A percentile compares a stretch with the other conserved stretches of the same genome.
Evolutionary conservation across 2,797 vertebrate genomes (phyloP).

Genomic region (Bradypodion pumilum): DNA sequence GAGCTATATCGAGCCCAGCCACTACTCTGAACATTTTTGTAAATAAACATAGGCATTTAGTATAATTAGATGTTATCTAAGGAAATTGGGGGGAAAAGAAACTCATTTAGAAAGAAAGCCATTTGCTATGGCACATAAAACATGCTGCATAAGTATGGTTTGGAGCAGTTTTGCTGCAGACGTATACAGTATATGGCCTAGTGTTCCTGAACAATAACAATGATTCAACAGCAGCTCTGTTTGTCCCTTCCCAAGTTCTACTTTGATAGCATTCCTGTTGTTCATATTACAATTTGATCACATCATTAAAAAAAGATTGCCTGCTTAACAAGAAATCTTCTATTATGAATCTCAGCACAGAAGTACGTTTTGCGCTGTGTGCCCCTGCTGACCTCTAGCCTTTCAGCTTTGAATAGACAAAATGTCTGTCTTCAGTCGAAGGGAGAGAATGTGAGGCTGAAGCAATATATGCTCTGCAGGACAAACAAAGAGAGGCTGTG

Average conservation of each 20-base stretch:
- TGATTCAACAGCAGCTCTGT: conserved; percentile 56
- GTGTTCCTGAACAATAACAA: conserved; percentile 50
- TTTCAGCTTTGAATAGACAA: conserved; percentile 50
- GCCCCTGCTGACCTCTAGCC: conserved; percentile 45
- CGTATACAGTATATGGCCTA: conserved; percentile 42
- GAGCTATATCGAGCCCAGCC: conserved; percentile 57
- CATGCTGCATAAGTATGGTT: conserved; percentile 57
- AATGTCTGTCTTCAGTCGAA: conserved; percentile 55
- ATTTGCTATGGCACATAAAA: conserved; percentile 60
- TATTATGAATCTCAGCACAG: conserved; percentile 56
- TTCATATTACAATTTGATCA: conserved; percentile 35
- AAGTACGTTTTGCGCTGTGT: conserved; percentile 39
- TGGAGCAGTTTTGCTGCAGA: conserved; percentile 52
- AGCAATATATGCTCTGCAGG: conserved; percentile 60
- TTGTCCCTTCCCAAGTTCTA: neutral
- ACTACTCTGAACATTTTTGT: conserved; percentile 58
- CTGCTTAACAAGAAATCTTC: conserved; percentile 47
- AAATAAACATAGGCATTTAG: conserved; percentile 67
- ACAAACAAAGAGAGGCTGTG: conserved; percentile 35
- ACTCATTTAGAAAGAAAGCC: conserved; percentile 65
- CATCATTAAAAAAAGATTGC: conserved; percentile 6
- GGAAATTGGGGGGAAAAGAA: conserved; percentile 48
- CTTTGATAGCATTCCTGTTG: conserved; percentile 20
- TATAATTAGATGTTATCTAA: conserved; percentile 67
- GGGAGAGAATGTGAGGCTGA: conserved; percentile 48